Evolutionary conservation across 1,140 invertebrate genomes (phyloP).

Genomic region (Archegozetes longisetosus): DNA sequence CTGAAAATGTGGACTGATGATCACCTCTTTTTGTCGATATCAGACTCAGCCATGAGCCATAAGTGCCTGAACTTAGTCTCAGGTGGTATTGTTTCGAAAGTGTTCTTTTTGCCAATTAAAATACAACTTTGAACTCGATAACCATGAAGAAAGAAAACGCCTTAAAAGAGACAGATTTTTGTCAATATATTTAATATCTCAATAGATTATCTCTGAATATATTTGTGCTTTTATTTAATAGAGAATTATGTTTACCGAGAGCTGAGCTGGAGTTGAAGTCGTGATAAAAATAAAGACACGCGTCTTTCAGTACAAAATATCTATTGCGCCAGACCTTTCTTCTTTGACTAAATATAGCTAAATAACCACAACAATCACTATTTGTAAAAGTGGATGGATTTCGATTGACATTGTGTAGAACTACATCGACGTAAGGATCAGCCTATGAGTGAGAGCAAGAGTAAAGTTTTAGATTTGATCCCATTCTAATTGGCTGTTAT

Average conservation of each 20-base stretch:
- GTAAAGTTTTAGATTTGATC: not conserved
- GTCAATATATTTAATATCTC: not conserved
- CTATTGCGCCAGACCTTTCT: constrained; percentile 65
- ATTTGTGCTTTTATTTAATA: not conserved
- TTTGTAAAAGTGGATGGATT: constrained; percentile 44
- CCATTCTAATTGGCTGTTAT: constrained; percentile 3
- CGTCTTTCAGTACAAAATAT: constrained; percentile 88
- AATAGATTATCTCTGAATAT: not conserved
- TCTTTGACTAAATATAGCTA: constrained; percentile 51
- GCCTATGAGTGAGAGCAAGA: constrained; percentile 31
- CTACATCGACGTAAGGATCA: constrained; percentile 56
- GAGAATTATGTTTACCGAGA: constrained; percentile 44
- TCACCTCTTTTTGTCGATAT: constrained; percentile 85
- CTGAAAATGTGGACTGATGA: not conserved
- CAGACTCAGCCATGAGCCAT: constrained; percentile 80
- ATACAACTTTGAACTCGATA: constrained; percentile 60
- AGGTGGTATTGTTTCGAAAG: constrained; percentile 76
- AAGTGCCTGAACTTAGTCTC: constrained; percentile 69
- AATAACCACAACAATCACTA: constrained; percentile 77
- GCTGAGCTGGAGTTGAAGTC: constrained; percentile 66
- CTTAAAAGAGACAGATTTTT: constrained; percentile 28
- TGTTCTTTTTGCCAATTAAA: constrained; percentile 55
- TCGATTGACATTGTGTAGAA: constrained; percentile 32
- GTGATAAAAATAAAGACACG: constrained; percentile 82
- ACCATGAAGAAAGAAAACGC: constrained; percentile 81